phyloP scores from a whole-genome alignment of 2,113 vertebrate genomes.

The Lampris incognitus region DNA sequence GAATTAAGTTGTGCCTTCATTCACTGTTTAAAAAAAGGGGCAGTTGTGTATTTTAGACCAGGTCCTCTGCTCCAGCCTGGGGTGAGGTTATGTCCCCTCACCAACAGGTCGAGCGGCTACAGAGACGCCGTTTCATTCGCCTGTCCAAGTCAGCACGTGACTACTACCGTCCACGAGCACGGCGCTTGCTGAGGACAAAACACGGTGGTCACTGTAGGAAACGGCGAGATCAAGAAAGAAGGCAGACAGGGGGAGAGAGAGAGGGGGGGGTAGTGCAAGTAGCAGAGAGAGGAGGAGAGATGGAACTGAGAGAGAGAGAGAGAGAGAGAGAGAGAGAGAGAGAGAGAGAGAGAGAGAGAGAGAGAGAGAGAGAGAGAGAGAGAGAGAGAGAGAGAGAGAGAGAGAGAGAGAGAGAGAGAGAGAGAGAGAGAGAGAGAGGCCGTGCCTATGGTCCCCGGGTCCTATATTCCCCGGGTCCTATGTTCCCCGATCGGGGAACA shows the following conservation, averaged over 20 bases:
- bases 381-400: too few relatives aligned
- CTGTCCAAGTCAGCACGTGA: constrained; percentile 59
- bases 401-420: too few relatives aligned
- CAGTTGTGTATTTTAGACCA: constrained; percentile 28
- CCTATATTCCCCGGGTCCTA: too few relatives aligned
- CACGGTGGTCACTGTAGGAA: constrained; percentile 73
- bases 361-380: too few relatives aligned
- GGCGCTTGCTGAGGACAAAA: constrained; percentile 70
- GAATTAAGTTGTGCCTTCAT: constrained; percentile 9
- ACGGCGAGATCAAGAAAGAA: constrained; percentile 27
- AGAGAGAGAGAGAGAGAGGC: too few relatives aligned
- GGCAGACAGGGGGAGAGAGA: constrained; percentile 24
- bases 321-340: too few relatives aligned
- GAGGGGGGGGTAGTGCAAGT: constrained; percentile 37
- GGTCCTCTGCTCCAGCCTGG: constrained; percentile 18
- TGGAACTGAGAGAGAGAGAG: constrained; percentile 18
- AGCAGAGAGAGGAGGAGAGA: constrained; percentile 6
- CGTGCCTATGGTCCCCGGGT: too few relatives aligned
- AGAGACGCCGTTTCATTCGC: constrained; percentile 72
- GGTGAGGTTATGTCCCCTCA: constrained; percentile 45
- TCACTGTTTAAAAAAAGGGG: neutral
- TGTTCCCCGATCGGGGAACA: too few relatives aligned
- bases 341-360: too few relatives aligned
- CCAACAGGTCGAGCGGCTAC: constrained; percentile 64
- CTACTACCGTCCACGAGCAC: constrained; percentile 70